Evolutionary conservation across 1,140 invertebrate species (phyloP).

Genomic region (Acarapis woodi): DNA sequence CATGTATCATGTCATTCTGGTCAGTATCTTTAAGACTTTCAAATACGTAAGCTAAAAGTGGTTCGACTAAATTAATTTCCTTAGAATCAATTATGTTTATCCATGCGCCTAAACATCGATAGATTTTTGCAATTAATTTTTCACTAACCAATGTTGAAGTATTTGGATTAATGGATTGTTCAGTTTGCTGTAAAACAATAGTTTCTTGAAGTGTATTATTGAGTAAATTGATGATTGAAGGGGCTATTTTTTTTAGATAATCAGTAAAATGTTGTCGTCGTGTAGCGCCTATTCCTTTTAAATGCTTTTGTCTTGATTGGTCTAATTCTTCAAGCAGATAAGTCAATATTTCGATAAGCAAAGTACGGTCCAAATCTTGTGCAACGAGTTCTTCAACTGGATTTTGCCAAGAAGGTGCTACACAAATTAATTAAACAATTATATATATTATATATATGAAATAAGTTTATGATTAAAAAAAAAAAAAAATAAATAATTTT

Average conservation of each 20-base stretch:
- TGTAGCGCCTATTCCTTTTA: conserved; percentile 61
- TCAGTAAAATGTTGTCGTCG: conserved; percentile 46
- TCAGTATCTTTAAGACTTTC: conserved; percentile 6
- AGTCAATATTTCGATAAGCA: conserved; percentile 49
- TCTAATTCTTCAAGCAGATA: conserved; percentile 82
- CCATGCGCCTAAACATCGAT: conserved; percentile 9
- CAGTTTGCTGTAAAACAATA: not conserved
- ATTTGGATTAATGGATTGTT: not conserved
- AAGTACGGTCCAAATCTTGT: conserved; percentile 18
- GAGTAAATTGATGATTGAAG: conserved; percentile 17
- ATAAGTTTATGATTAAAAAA: not conserved
- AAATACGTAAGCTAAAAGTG: conserved; percentile 7
- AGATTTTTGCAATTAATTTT: conserved; percentile 7
- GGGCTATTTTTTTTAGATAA: conserved; percentile 28
- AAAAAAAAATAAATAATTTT: not conserved
- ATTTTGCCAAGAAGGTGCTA: conserved; percentile 71
- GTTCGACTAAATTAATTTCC: conserved; percentile 3
- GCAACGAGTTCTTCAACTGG: conserved; percentile 56
- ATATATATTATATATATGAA: not conserved
- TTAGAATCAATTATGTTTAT: conserved; percentile 3
- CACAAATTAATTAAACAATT: conserved; percentile 16
- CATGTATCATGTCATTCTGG: conserved; percentile 7
- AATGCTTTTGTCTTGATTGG: conserved; percentile 21
- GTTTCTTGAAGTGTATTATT: conserved; percentile 3
- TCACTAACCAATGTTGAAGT: conserved; percentile 1